Percentiles rank a stretch among this genome's conserved stretches.
Conservation (phyloP, 2,797 vertebrate species). For the Eurystomus glaucurus region DNA sequence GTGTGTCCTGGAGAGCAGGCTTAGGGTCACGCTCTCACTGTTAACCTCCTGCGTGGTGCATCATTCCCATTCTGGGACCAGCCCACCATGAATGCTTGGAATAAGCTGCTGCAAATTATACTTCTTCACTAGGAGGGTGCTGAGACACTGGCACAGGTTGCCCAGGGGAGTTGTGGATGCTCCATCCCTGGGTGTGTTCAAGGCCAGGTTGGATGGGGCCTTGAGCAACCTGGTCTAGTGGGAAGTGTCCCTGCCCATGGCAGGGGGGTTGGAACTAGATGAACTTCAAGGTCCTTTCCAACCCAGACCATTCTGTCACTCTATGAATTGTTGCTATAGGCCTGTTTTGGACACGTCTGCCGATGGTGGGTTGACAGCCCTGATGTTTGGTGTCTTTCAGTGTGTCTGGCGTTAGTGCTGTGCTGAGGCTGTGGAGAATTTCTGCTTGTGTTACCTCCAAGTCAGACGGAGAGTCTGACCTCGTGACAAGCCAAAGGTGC, state of each 20-base stretch:
- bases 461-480: constrained; percentile 8
- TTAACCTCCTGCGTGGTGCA: accelerated
- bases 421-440: neutral
- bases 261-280: too few relatives aligned
- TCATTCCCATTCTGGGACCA: neutral
- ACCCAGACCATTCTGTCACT: too few relatives aligned
- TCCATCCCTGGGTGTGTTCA: too few relatives aligned
- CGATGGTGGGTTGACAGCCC: neutral
- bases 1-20: neutral
- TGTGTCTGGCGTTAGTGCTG: accelerated
- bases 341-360: neutral
- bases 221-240: too few relatives aligned
- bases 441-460: neutral
- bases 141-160: too few relatives aligned
- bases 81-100: accelerated
- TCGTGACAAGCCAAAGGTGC: neutral
- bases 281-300: too few relatives aligned
- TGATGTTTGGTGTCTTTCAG: neutral
- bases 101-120: accelerated
- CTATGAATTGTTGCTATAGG: neutral
- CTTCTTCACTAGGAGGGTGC: too few relatives aligned
- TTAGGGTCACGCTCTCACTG: accelerated
- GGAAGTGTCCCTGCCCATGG: too few relatives aligned
- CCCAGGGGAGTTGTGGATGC: too few relatives aligned
- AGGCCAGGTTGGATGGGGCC: too few relatives aligned